Conservation (phyloP, 2,113 vertebrate genomes). For the Eubucco bourcierii region DNA sequence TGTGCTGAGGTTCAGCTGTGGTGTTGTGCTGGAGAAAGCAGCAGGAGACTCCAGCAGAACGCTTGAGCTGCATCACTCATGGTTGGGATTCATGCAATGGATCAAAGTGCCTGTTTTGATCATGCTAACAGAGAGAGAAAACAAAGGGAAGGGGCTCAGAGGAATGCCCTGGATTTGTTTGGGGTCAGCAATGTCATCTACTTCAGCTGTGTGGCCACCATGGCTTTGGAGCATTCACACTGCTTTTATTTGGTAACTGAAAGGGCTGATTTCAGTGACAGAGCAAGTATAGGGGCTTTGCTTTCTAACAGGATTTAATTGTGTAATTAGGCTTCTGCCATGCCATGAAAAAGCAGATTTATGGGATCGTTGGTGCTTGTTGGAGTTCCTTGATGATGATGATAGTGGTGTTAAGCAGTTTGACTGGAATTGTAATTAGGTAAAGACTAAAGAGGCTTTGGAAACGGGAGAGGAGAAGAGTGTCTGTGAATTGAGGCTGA, state of each 20-base stretch:
- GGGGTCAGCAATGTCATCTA: not conserved
- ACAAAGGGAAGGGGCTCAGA: not conserved
- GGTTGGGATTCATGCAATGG: not conserved
- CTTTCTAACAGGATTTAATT: slow-evolving; percentile 45
- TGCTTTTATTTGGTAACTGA: slow-evolving; percentile 14
- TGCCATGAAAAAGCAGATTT: not conserved
- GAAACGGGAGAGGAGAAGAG: not conserved
- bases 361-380: not conserved
- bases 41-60: not conserved
- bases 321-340: slow-evolving; percentile 7
- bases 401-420: not conserved
- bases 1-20: not conserved
- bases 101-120: not conserved
- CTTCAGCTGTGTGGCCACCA: not conserved
- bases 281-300: slow-evolving; percentile 11
- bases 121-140: not conserved
- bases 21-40: not conserved
- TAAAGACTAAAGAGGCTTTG: not conserved
- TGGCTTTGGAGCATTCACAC: not conserved
- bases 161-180: not conserved
- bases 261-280: not conserved
- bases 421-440: not conserved
- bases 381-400: not conserved
- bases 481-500: rapidly evolving
- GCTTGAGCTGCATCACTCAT: not conserved